These are phyloP conservation scores for Cordylochernes scorpioides DNA, from an alignment of 2,888 invertebrate species.

Conservation along the genomic window DNA sequence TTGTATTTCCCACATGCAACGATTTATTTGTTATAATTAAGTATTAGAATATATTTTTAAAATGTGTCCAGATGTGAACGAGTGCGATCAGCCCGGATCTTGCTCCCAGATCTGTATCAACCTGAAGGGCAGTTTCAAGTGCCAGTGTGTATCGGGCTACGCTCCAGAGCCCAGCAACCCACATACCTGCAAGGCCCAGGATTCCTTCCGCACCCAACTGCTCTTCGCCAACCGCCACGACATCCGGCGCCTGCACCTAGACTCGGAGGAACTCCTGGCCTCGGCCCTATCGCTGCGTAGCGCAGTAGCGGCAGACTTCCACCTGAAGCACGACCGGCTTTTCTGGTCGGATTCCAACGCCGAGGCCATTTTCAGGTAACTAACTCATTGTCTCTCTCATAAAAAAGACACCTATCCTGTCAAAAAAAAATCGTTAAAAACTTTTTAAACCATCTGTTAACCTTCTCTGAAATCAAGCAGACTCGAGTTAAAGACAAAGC, in stretches of 20 bases:
- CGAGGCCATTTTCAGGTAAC: too few relatives aligned
- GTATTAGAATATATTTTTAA: constrained; percentile 1
- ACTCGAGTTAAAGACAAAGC: too few relatives aligned
- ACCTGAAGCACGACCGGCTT: constrained; percentile 43
- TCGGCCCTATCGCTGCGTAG: constrained; percentile 70
- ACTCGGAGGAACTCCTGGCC: constrained; percentile 33
- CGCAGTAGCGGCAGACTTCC: constrained; percentile 52
- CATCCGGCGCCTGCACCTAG: constrained; percentile 66
- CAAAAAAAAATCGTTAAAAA: too few relatives aligned
- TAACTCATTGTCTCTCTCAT: too few relatives aligned
- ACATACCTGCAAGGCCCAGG: constrained; percentile 22
- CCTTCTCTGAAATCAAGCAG: too few relatives aligned
- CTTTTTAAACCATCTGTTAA: too few relatives aligned
- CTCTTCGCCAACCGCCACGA: constrained; percentile 46
- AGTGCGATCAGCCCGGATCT: constrained; percentile 62
- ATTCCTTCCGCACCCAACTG: constrained; percentile 11
- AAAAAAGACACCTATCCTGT: too few relatives aligned
- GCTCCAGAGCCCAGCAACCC: constrained; percentile 52
- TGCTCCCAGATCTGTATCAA: constrained; percentile 85
- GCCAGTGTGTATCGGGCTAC: constrained; percentile 67
- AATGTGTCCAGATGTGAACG: constrained; percentile 47
- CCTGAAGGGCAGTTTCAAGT: constrained; percentile 68
- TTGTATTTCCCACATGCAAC: too few relatives aligned
- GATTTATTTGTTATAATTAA: background rate
- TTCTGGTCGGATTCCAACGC: too few relatives aligned